These are phyloP conservation scores for Chironomus tentans DNA, from an alignment of 2,888 invertebrate species.

Conservation along the genomic window DNA sequence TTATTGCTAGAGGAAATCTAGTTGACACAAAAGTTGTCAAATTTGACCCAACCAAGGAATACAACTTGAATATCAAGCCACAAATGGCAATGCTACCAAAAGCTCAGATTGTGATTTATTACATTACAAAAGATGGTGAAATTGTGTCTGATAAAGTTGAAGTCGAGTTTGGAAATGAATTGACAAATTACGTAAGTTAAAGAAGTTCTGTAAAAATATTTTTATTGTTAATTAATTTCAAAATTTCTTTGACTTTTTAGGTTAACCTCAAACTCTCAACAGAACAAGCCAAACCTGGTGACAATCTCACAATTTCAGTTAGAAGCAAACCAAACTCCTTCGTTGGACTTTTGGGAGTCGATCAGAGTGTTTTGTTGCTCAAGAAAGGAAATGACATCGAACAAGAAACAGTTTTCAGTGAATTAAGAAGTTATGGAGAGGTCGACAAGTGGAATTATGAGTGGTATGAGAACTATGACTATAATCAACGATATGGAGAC, in stretches of 20 bases:
- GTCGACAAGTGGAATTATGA: neutral
- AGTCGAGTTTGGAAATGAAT: conserved; percentile 60
- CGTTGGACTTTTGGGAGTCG: conserved; percentile 73
- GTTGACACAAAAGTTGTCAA: conserved; percentile 55
- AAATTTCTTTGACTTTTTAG: conserved; percentile 24
- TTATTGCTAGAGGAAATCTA: conserved; percentile 79
- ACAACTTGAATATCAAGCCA: neutral
- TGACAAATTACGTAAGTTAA: conserved; percentile 49
- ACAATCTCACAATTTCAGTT: conserved; percentile 63
- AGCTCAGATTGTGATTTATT: conserved; percentile 66
- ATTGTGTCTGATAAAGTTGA: conserved; percentile 75
- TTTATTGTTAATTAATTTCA: conserved; percentile 22
- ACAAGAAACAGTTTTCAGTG: neutral
- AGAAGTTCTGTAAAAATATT: neutral
- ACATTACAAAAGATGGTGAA: conserved; percentile 57
- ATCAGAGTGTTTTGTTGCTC: conserved; percentile 60
- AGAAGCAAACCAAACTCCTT: conserved; percentile 70
- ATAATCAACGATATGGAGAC: neutral
- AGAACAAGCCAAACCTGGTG: conserved; percentile 58
- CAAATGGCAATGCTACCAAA: conserved; percentile 45
- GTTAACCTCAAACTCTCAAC: conserved; percentile 33
- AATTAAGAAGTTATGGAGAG: neutral
- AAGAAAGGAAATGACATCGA: conserved; percentile 56
- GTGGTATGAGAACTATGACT: neutral
- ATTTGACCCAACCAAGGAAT: conserved; percentile 35